A percentile compares a stretch with the other conserved stretches of the same genome.
Evolutionary conservation across 2,888 invertebrate genomes (phyloP).

Genomic region (Nymphalis polychloros): DNA sequence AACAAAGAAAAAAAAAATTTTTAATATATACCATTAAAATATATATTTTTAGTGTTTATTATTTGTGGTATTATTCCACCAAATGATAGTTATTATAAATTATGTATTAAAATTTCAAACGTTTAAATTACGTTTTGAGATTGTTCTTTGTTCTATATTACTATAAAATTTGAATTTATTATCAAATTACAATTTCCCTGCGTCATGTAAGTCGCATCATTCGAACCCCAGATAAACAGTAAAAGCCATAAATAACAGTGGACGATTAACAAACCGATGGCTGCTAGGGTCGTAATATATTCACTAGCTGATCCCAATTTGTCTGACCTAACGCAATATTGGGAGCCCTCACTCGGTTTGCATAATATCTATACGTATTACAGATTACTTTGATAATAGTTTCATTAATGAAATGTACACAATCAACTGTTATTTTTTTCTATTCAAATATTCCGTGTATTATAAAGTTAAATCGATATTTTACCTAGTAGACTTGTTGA

Average conservation of each 20-base stretch:
- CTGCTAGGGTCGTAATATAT: conserved; percentile 74
- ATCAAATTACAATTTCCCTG: conserved; percentile 10
- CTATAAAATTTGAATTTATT: background rate
- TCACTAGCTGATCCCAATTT: conserved; percentile 79
- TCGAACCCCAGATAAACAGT: conserved; percentile 48
- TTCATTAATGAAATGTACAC: conserved; percentile 12
- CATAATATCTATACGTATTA: conserved; percentile 44
- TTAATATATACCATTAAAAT: no score
- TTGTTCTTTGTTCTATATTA: no score
- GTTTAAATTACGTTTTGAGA: no score
- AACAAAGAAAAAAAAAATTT: no score
- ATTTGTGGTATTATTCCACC: no score
- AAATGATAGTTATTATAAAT: no score
- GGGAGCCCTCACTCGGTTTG: conserved; percentile 52
- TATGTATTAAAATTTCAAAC: no score
- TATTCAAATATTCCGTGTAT: no score
- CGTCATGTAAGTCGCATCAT: conserved; percentile 30
- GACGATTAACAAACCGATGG: conserved; percentile 79
- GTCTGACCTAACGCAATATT: conserved; percentile 79
- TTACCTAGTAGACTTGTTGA: no score
- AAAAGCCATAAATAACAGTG: conserved; percentile 72
- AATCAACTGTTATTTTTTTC: background rate
- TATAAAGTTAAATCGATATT: no score
- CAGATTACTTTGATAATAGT: conserved; percentile 31
- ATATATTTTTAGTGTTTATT: no score